phyloP scores from a whole-genome alignment of 2,113 vertebrate genomes.

The Conger conger region DNA sequence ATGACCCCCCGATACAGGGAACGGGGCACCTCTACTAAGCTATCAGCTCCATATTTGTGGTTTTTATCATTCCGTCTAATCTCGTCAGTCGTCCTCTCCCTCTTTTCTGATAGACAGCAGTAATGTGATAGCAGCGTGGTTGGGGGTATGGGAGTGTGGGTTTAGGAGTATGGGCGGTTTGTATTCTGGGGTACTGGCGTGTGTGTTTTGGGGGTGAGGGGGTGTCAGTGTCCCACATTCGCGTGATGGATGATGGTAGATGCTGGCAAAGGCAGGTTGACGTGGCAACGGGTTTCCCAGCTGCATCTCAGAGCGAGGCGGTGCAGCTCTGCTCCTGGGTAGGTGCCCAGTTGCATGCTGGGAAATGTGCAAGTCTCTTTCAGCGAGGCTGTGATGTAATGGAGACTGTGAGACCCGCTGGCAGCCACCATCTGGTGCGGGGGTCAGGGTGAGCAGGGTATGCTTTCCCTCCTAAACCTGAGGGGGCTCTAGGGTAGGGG shows the following conservation, averaged over 20 bases:
- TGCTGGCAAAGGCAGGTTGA: constrained; percentile 56
- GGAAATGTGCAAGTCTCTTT: constrained; percentile 33
- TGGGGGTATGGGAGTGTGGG: too few species aligned
- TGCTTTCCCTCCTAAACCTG: too few species aligned
- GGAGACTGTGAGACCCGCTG: neutral
- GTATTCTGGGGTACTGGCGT: constrained; percentile 10
- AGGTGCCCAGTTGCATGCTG: constrained; percentile 29
- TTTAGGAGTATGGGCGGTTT: constrained; percentile 1
- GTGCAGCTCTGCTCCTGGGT: constrained; percentile 39
- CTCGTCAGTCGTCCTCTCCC: constrained; percentile 57
- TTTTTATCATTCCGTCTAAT: constrained; percentile 53
- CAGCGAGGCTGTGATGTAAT: constrained; percentile 46
- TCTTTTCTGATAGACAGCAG: constrained; percentile 52
- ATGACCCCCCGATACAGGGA: constrained; percentile 9
- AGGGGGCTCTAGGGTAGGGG: too few species aligned
- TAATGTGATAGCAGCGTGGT: constrained; percentile 49
- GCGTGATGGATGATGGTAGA: constrained; percentile 68
- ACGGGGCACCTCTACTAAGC: constrained; percentile 43
- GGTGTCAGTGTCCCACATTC: constrained; percentile 59
- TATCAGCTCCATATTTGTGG: constrained; percentile 59
- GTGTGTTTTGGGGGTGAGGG: neutral
- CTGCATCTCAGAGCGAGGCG: constrained; percentile 57
- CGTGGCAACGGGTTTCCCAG: constrained; percentile 66
- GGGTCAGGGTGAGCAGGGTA: too few species aligned
- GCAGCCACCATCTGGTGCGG: too few species aligned